These are phyloP conservation scores for Recurvirostra avosetta DNA, from an alignment of 2,113 vertebrate genomes.

Conservation along the genomic window DNA sequence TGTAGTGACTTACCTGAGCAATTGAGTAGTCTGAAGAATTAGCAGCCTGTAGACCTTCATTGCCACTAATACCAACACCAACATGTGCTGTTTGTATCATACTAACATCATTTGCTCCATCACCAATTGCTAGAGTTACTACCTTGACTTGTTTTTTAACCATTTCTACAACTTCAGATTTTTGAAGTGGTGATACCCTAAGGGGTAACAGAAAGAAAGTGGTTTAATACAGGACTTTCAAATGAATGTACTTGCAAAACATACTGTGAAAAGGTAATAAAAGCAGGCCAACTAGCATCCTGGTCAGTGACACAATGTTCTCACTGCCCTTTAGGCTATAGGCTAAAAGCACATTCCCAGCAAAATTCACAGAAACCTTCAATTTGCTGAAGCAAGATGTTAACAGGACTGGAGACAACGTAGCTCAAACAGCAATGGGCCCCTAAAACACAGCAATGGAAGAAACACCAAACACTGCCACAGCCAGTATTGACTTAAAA, in stretches of 20 bases:
- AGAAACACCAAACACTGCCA: background rate
- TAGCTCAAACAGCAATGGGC: background rate
- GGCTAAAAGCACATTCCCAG: background rate
- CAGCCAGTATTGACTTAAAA: background rate
- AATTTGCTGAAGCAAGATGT: background rate
- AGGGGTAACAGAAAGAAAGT: background rate
- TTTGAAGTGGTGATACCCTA: conserved; percentile 97
- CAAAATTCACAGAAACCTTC: background rate
- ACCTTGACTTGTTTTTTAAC: conserved; percentile 98
- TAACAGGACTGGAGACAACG: background rate
- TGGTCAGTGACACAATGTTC: rapidly evolving
- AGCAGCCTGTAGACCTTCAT: conserved; percentile 95
- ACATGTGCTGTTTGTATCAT: conserved; percentile 99
- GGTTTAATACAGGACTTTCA: conserved; percentile 11
- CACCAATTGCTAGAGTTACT: conserved; percentile 93
- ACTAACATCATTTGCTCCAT: conserved; percentile 96
- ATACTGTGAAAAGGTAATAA: background rate
- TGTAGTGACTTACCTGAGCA: conserved; percentile 82
- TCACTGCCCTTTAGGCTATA: background rate
- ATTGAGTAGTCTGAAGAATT: conserved; percentile 99
- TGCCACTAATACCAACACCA: conserved; percentile 95
- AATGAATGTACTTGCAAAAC: background rate
- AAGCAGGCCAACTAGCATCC: background rate
- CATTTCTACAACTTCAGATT: conserved; percentile 99
- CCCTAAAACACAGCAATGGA: background rate